phyloP scores from a whole-genome alignment of 2,797 vertebrate species.

The Phrynocephalus guinanensis region DNA sequence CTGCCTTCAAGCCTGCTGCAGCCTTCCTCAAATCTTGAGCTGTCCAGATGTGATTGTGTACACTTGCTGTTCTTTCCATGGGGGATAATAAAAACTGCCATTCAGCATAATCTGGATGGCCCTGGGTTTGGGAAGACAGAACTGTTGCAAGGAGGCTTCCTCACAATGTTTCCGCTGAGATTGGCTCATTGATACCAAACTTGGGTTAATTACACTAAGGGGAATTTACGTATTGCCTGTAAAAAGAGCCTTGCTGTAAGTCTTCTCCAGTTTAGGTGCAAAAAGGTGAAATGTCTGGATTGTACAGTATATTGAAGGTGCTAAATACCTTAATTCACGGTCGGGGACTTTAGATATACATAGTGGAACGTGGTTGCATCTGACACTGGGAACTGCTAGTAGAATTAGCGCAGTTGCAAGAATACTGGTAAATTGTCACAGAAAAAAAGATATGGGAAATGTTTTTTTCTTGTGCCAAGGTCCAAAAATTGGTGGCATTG shows the following conservation, averaged over 20 bases:
- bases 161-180: not conserved
- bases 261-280: not conserved
- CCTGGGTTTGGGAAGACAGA: not conserved
- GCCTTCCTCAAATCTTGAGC: not conserved
- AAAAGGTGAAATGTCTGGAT: not conserved
- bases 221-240: not conserved
- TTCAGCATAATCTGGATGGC: not conserved
- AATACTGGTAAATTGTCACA: not conserved
- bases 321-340: not conserved
- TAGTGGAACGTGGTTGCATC: not conserved
- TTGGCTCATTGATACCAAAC: not conserved
- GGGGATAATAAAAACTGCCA: not conserved
- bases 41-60: not conserved
- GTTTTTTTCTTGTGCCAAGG: not conserved
- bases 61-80: too few species aligned
- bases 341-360: slow-evolving; percentile 1
- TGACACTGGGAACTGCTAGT: not conserved
- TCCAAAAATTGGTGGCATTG: slow-evolving; percentile 5
- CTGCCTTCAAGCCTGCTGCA: not conserved
- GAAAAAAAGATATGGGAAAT: not conserved
- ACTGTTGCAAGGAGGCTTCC: not conserved
- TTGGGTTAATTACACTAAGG: slow-evolving; percentile 10
- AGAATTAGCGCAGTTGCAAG: not conserved
- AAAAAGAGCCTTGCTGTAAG: not conserved
- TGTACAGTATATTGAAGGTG: not conserved